Base-by-base conservation (phyloP, 2,888 invertebrate genomes). In the Cremastobaeus sp. region DNA sequence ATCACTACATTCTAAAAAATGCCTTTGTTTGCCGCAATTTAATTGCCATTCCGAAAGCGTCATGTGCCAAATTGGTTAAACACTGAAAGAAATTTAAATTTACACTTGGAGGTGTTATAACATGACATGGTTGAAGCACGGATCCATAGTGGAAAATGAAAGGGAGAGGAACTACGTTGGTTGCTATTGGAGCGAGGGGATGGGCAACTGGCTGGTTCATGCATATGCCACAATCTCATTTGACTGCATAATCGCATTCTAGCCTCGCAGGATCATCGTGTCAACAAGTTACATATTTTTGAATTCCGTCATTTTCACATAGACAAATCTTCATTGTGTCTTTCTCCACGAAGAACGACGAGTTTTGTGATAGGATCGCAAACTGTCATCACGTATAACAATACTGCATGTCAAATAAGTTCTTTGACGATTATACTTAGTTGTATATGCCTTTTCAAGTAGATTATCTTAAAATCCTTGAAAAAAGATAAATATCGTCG, bases 171-270 rank as follows among this genome's bases (percentile, higher is more conserved):
- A 55, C 60, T 59, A 50, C 43, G 59, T 20, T 30, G 54, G 66
- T 69, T 65, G 66, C 47, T 62, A 66, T 68, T 66, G 64, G 68
- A 8, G 43, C 30, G 48, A 35, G 47, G 60, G 72, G 48, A 66
- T 60, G 68, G 32, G 77, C 59, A 77, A 77, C 77, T 75, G 75
- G 70, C 76, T 78, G 78, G 76, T 77, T 87, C 87, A 87, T 87
- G 85, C 87, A 87, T 87, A 87, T 87, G 86, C 85, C 85, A 87
- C 83, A 85, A 85, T 86, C 86, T 86, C 86, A 87, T 87, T 87
- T 87, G 87, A 87, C 87, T 87, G 82, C 85, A 83, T 87, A 87
- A 87, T 87, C 84, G 83, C 81, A 83, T 84, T 83, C 80, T 76
- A 79, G 77, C 80, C 85, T 81, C 76, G 50, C 69, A 85, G 82